These are phyloP conservation scores for Lasioglossum figueresi DNA, from an alignment of 2,888 invertebrate species.

Conservation along the genomic window DNA sequence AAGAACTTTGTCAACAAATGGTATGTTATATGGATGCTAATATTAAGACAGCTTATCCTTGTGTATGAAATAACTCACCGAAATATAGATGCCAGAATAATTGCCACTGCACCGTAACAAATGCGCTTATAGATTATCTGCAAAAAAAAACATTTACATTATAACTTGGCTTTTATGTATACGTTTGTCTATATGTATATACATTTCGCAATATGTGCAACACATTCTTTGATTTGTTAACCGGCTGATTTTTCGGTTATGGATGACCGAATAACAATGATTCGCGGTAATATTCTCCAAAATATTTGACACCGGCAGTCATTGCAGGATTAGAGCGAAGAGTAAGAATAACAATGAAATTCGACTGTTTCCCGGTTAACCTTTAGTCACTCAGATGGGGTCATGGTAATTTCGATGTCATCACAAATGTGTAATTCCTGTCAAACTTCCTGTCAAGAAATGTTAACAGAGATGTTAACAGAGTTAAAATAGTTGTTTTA, in stretches of 20 bases:
- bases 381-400: no score
- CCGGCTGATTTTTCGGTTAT: background rate
- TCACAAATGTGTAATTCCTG: no score
- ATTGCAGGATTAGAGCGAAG: background rate
- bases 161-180: background rate
- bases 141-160: background rate
- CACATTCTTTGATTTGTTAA: background rate
- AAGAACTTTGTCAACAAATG: background rate
- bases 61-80: slow-evolving; percentile 50
- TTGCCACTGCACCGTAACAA: background rate
- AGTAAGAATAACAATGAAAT: background rate
- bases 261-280: background rate
- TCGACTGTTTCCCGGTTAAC: background rate
- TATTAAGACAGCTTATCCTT: slow-evolving; percentile 31
- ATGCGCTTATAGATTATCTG: slow-evolving; percentile 36
- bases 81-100: slow-evolving; percentile 37
- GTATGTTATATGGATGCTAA: slow-evolving; percentile 28
- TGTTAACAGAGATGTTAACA: no score
- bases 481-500: no score
- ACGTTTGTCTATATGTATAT: background rate
- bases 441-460: no score
- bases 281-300: background rate
- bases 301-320: background rate
- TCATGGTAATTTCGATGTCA: no score
- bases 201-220: background rate